These are phyloP conservation scores for Pseudocheirus occidentalis DNA, from an alignment of 2,797 vertebrate species.

Conservation along the genomic window DNA sequence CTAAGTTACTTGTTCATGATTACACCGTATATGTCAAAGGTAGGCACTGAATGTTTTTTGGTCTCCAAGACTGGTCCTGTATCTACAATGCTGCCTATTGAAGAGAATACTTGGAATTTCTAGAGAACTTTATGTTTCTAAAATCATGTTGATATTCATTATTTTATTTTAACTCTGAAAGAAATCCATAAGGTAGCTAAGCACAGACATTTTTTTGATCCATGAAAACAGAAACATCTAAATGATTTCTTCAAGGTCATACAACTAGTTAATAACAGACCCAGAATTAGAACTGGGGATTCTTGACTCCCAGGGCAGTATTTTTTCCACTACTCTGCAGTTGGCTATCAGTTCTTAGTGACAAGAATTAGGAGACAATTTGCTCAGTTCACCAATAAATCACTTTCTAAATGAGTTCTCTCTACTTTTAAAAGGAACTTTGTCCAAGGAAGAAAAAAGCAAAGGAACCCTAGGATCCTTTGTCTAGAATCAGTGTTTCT, in stretches of 20 bases:
- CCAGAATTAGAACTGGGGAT: not conserved
- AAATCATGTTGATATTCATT: not conserved
- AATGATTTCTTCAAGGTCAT: not conserved
- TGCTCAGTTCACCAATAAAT: not conserved
- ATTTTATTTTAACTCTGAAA: slow-evolving; percentile 21
- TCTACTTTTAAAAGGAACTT: not conserved
- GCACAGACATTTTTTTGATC: not conserved
- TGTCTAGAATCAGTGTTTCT: not conserved
- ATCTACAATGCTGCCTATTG: not conserved
- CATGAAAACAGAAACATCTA: not conserved
- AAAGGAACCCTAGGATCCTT: not conserved
- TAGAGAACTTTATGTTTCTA: not conserved
- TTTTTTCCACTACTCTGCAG: not conserved
- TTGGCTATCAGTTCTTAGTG: not conserved
- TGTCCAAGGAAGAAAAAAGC: not conserved
- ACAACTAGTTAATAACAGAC: not conserved
- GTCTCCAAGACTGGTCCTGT: not conserved
- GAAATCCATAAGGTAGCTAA: not conserved
- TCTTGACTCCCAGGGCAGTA: not conserved
- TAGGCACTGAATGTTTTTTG: not conserved
- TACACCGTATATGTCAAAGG: not conserved
- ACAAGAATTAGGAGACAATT: slow-evolving; percentile 10
- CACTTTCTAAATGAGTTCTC: not conserved
- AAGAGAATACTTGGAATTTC: not conserved
- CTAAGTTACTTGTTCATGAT: not conserved